Conservation (phyloP, 1,140 invertebrate genomes). For the Mya arenaria region DNA sequence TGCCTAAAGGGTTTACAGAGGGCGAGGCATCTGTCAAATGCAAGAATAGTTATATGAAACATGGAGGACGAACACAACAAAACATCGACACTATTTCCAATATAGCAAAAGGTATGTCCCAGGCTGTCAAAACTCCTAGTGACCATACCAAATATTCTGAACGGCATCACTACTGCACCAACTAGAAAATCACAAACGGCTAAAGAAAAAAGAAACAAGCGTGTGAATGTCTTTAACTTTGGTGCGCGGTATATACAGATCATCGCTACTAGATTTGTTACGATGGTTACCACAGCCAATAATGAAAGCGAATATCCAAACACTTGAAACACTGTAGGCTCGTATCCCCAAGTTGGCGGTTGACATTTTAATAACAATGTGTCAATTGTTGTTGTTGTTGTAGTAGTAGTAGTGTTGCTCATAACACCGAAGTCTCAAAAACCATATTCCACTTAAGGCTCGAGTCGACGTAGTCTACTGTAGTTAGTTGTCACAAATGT, state of each 20-base stretch:
- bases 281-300: background rate
- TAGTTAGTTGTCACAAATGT: too few relatives aligned
- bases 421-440: too few relatives aligned
- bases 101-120: background rate
- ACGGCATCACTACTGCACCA: slow-evolving; percentile 11
- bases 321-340: background rate
- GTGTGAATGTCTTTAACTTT: slow-evolving; percentile 27
- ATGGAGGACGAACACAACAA: background rate
- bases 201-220: slow-evolving; percentile 6
- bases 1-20: slow-evolving; percentile 15
- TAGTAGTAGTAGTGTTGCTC: background rate
- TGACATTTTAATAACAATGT: background rate
- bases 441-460: too few relatives aligned
- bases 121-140: background rate
- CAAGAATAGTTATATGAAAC: background rate
- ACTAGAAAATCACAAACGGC: slow-evolving; percentile 1
- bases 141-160: slow-evolving; percentile 27
- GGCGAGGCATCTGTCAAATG: slow-evolving; percentile 13
- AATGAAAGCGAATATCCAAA: too few relatives aligned
- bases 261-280: slow-evolving; percentile 4
- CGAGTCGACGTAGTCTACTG: too few relatives aligned
- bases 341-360: background rate
- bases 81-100: slow-evolving; percentile 29
- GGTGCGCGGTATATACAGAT: slow-evolving; percentile 14
- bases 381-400: background rate